Base-by-base conservation (phyloP, 2,888 invertebrate genomes). In the Sclerodermus sp. region DNA sequence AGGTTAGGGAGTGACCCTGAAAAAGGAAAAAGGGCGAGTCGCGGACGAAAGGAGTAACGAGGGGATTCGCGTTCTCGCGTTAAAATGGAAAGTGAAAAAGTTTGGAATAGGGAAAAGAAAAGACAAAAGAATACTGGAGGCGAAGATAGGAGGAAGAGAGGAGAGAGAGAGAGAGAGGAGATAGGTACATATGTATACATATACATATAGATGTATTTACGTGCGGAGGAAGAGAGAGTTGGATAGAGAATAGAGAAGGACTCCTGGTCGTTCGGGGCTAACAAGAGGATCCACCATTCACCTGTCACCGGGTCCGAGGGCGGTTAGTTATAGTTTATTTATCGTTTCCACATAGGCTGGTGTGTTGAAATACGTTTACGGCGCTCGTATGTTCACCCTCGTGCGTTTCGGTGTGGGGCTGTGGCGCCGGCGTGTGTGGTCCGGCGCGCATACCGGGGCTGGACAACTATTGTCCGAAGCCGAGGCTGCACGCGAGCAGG, bases 271-370 rank as follows among this genome's bases (percentile, higher is more conserved):
- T 55, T 55, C 58, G 63, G 61, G 62, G 62, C 70, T 74, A 75
- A 75, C 74, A 75, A 75, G 74, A 74, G 70, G 69, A 74, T 71
- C 70, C 73, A 72, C 74, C 71, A 75, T 75, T 75, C 73, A 75
- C 74, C 75, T 75, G 75, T 75, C 75, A 73, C 71, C 67, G 66
- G 65, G 57, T 62, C 66, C 64, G 70, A 75, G 72, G 72, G 72
- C 72, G 73, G 74, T 73, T 75, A 74, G 75, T 76, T 76, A 75
- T 74, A 74, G 74, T 74, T 75, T 75, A 74, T 76, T 75, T 75
- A 76, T 76, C 73, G 75, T 72, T 75, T 75, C 72, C 72, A 73
- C 71, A 69, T 73, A 71, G 67, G 57, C 66, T 66, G 68, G 70
- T 64, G 68, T 67, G 12, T 71, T 66, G 70, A 68, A 66, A 62